Conservation (phyloP, 2,888 invertebrate species). For the Lycocerus yunnanus region DNA sequence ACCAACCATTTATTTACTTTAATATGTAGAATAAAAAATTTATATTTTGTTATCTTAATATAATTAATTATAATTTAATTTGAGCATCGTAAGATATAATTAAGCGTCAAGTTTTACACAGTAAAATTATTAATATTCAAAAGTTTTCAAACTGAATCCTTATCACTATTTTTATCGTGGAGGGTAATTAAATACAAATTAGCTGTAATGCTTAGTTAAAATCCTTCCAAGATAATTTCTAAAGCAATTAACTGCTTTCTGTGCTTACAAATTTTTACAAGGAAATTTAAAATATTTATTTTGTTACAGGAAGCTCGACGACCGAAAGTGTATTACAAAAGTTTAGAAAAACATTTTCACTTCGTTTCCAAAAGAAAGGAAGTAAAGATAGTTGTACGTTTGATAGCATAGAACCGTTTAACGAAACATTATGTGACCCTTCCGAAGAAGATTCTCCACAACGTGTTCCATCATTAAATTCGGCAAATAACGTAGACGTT, state of each 20-base stretch:
- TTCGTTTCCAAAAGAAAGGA: constrained; percentile 63
- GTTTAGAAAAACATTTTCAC: constrained; percentile 71
- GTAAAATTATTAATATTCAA: neutral
- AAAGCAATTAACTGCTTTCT: neutral
- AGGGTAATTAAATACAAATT: neutral
- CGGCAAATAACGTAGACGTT: constrained; percentile 29
- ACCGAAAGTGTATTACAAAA: constrained; percentile 69
- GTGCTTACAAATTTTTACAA: neutral
- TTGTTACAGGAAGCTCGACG: constrained; percentile 35
- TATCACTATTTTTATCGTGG: neutral
- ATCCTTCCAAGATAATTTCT: neutral
- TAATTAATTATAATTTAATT: neutral
- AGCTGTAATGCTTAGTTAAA: neutral
- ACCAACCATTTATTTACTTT: too few relatives aligned
- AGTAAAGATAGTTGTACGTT: constrained; percentile 55
- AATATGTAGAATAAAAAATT: too few relatives aligned
- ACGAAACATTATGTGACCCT: constrained; percentile 47
- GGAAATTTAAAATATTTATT: neutral
- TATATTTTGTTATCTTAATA: neutral
- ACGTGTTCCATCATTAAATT: constrained; percentile 43
- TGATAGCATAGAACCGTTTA: constrained; percentile 50
- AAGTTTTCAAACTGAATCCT: neutral
- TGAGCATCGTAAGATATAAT: neutral
- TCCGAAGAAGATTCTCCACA: constrained; percentile 52
- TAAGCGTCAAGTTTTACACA: neutral